Evolutionary conservation across 2,888 invertebrate genomes (phyloP).

Genomic region (Idaea aversata): DNA sequence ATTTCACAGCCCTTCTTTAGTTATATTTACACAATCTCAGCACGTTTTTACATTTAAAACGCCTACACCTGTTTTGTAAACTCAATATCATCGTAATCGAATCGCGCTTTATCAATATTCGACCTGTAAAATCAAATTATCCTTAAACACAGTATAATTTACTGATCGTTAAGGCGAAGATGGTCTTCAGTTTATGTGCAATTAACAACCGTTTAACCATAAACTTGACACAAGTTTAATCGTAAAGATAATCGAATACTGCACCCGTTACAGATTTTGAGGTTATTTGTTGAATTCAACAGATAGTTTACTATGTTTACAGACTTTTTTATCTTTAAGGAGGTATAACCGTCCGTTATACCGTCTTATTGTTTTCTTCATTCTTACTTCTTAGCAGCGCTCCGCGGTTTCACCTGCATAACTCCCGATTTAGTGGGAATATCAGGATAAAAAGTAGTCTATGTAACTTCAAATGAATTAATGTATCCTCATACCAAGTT

Average conservation of each 20-base stretch:
- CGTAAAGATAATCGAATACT: conserved; percentile 48
- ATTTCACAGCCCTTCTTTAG: no score
- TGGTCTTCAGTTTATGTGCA: conserved; percentile 44
- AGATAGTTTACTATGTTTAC: no score
- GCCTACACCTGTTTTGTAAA: background rate
- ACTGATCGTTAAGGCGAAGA: conserved; percentile 39
- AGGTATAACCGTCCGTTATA: no score
- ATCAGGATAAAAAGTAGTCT: no score
- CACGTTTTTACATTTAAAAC: background rate
- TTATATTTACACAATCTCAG: background rate
- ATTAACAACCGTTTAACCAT: conserved; percentile 60
- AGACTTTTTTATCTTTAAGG: no score
- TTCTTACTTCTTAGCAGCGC: no score
- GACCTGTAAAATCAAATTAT: background rate
- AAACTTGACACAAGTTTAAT: conserved; percentile 58
- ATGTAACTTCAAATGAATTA: no score
- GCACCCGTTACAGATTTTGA: background rate
- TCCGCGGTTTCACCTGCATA: no score
- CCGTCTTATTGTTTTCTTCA: no score
- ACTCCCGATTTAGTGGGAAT: no score
- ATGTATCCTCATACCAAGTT: no score
- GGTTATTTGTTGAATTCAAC: conserved; percentile 6
- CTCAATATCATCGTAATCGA: background rate
- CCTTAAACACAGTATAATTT: conserved; percentile 26
- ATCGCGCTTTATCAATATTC: background rate